phyloP scores from a whole-genome alignment of 1,140 invertebrate genomes.

The Dufourea novaeangliae region DNA sequence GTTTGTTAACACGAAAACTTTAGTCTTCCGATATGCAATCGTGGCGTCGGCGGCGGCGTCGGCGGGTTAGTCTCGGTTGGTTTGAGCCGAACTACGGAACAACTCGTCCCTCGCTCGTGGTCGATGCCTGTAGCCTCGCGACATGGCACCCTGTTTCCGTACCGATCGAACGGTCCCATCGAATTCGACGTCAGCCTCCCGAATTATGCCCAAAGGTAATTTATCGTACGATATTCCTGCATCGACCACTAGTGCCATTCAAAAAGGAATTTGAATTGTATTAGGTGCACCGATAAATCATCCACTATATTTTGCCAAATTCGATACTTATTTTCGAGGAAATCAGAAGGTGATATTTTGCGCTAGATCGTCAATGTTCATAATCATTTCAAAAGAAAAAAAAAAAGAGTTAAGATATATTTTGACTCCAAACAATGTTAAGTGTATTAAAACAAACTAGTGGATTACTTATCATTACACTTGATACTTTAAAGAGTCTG shows the following conservation, averaged over 20 bases:
- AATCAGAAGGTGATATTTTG: too few species aligned
- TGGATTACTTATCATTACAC: too few species aligned
- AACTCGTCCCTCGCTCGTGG: not conserved
- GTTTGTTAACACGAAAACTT: slow-evolving; percentile 47
- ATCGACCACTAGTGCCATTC: not conserved
- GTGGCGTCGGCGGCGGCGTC: not conserved
- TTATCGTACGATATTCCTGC: not conserved
- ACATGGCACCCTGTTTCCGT: not conserved
- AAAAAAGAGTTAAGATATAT: too few species aligned
- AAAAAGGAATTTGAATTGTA: too few species aligned
- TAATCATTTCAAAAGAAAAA: too few species aligned
- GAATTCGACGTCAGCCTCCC: not conserved
- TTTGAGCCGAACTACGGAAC: slow-evolving; percentile 9
- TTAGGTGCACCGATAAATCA: too few species aligned
- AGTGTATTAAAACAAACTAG: too few species aligned
- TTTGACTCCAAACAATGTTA: too few species aligned
- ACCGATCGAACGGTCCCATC: not conserved
- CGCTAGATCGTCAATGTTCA: too few species aligned
- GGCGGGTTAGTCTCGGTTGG: not conserved
- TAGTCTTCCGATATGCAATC: slow-evolving; percentile 34
- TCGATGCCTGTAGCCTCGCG: slow-evolving; percentile 1
- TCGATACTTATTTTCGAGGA: too few species aligned
- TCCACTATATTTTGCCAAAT: too few species aligned
- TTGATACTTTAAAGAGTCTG: too few species aligned
- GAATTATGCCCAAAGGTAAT: slow-evolving; percentile 14